Evolutionary conservation across 2,113 vertebrate species (phyloP), one percentile per base, ranked within the genome.

Genomic region (Zosterops japonicus): DNA sequence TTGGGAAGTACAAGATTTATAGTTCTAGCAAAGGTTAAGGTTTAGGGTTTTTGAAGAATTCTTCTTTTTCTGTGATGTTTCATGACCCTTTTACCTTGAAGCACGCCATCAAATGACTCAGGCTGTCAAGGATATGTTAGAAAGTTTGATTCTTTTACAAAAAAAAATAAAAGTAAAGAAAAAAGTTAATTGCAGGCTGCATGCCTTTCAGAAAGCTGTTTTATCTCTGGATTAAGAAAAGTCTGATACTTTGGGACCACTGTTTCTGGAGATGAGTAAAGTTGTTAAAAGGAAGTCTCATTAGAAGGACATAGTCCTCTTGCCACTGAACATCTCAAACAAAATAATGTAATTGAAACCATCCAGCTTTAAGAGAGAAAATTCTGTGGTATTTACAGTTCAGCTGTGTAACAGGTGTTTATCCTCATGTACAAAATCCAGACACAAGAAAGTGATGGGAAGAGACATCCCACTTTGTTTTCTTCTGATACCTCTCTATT

Each of bases 41-140:
- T 39, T 75, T 91, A 33, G 84, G 55, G 12, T 14, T 94, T 88
- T 94, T 93, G 39, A 95, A 93, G 82, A 70, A 88, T 31, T 75
- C 60, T 71, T 29, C 18, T 74, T 83, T 76, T 80, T 44, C 59
- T 93, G 42, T 90, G 82, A 91, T 74, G 67, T 65, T 95, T 85
- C 78, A 21, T 56, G 75, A 86, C 50, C 55, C 52, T 93, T 94
- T 93, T 95, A 67, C 82, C 61, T 82, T 86, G 70, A 85, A 88
- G 68, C 42, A 76, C 70, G 42, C 81, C 78, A 67, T 95, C 84
- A 95, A 96, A 95, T 83, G 59, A 90, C 76, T 97, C 71, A 83
- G 87, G 83, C 39, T 92, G 82, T 41, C 55, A 68, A 42, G 39
- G 55, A 12, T 60, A 35, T 4, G n/a, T 88, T 64, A 68, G 36